These are phyloP conservation scores for Lasioglossum zephyrum DNA, from an alignment of 2,888 invertebrate species.

Conservation along the genomic window DNA sequence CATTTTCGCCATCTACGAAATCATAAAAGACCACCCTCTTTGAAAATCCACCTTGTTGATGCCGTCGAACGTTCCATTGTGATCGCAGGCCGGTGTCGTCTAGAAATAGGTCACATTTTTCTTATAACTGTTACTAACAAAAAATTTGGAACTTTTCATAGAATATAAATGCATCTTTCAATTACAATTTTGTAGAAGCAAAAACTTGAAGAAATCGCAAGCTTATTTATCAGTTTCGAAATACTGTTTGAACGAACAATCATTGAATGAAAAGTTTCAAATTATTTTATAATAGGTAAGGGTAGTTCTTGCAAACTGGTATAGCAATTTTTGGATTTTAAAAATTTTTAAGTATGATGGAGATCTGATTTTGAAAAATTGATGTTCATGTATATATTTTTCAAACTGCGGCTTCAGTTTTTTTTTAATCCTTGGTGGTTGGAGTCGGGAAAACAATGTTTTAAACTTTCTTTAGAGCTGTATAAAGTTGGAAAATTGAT, in stretches of 20 bases:
- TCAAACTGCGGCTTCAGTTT: too few species aligned
- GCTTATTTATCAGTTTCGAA: neutral
- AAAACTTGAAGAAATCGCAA: neutral
- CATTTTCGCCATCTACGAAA: conserved; percentile 4
- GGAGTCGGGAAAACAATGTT: neutral
- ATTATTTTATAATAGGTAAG: too few species aligned
- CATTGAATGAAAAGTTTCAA: too few species aligned
- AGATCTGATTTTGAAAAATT: neutral
- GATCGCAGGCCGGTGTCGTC: neutral
- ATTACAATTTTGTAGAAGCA: neutral
- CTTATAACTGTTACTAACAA: neutral
- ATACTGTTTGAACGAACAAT: too few species aligned
- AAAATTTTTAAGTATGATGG: neutral
- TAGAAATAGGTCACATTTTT: neutral
- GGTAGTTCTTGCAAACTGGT: neutral
- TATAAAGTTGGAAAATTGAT: neutral
- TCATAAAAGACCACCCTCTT: conserved; percentile 9
- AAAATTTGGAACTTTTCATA: neutral
- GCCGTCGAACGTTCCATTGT: neutral
- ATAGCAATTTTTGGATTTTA: too few species aligned
- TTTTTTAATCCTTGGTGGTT: neutral
- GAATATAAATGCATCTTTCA: neutral
- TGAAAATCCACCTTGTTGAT: neutral
- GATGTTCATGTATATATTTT: neutral
- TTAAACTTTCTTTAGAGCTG: neutral